A percentile compares a stretch with the other conserved stretches of the same genome.
Conservation (phyloP, 1,140 invertebrate species). For the Macrocentrus cingulum region DNA sequence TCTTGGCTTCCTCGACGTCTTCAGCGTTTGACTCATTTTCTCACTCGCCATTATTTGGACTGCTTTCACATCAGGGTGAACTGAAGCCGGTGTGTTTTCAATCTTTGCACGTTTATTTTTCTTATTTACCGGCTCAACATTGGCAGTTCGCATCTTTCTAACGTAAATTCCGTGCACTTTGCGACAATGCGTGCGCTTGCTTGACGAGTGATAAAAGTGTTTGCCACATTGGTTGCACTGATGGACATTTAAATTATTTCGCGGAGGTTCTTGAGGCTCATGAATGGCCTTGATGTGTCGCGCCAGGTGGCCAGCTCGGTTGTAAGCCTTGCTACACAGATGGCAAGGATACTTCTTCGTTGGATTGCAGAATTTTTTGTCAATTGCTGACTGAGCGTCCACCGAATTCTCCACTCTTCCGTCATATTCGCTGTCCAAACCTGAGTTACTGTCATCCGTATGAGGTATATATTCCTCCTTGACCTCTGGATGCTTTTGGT, state of each 20-base stretch:
- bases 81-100: too few species aligned
- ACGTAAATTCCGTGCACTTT: constrained; percentile 8
- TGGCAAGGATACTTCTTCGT: too few species aligned
- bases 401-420: background rate
- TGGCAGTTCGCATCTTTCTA: background rate
- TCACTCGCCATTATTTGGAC: too few species aligned
- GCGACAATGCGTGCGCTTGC: background rate
- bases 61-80: too few species aligned
- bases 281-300: background rate
- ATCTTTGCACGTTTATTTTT: background rate
- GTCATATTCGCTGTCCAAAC: background rate
- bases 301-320: background rate
- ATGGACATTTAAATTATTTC: constrained; percentile 1
- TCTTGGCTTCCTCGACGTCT: background rate
- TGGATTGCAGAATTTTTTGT: background rate
- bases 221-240: constrained; percentile 15
- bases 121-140: background rate
- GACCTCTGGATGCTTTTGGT: background rate
- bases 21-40: too few species aligned
- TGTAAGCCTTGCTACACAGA: background rate
- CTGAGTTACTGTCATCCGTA: background rate
- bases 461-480: too few species aligned
- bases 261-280: background rate
- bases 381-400: background rate
- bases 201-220: constrained; percentile 1